These are phyloP conservation scores for Drosophila santomea DNA, from an alignment of 1,140 invertebrate genomes.

Conservation along the genomic window DNA sequence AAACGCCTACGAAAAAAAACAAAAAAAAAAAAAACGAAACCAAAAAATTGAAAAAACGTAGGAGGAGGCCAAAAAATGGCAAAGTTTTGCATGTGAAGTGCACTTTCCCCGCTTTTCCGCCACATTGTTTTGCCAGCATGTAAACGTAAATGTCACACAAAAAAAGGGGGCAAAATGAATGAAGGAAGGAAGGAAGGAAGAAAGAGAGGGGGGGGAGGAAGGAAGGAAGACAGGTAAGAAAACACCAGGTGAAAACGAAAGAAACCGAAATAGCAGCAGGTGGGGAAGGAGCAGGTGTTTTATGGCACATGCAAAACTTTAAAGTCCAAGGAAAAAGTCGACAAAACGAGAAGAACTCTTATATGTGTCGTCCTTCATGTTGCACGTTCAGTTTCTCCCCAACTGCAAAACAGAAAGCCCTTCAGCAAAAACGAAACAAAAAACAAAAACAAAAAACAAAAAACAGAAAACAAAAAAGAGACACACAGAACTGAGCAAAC, in stretches of 20 bases:
- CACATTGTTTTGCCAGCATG: slow-evolving; percentile 53
- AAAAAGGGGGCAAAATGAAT: neutral
- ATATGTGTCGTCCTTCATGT: slow-evolving; percentile 5
- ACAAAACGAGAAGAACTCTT: slow-evolving; percentile 20
- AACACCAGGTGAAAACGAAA: slow-evolving; percentile 18
- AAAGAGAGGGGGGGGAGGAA: neutral
- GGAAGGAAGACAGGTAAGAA: slow-evolving; percentile 14
- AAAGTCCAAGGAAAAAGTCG: slow-evolving; percentile 43
- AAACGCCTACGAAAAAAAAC: slow-evolving; percentile 4
- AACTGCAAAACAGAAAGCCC: neutral
- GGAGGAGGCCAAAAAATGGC: slow-evolving; percentile 10
- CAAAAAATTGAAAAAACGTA: slow-evolving; percentile 10
- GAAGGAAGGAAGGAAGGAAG: neutral
- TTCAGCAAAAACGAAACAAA: neutral
- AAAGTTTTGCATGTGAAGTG: slow-evolving; percentile 43
- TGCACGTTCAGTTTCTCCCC: slow-evolving; percentile 42
- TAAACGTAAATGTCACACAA: slow-evolving; percentile 59
- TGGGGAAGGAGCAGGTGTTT: slow-evolving; percentile 4
- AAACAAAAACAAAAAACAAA: neutral
- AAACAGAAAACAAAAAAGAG: neutral
- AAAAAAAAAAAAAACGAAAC: neutral
- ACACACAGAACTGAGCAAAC: slow-evolving; percentile 32
- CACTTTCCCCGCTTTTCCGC: slow-evolving; percentile 10
- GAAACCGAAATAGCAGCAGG: slow-evolving; percentile 2
- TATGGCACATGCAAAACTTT: slow-evolving; percentile 48